These are phyloP conservation scores for Chelmon rostratus DNA, from an alignment of 2,797 vertebrate genomes.

Conservation along the genomic window DNA sequence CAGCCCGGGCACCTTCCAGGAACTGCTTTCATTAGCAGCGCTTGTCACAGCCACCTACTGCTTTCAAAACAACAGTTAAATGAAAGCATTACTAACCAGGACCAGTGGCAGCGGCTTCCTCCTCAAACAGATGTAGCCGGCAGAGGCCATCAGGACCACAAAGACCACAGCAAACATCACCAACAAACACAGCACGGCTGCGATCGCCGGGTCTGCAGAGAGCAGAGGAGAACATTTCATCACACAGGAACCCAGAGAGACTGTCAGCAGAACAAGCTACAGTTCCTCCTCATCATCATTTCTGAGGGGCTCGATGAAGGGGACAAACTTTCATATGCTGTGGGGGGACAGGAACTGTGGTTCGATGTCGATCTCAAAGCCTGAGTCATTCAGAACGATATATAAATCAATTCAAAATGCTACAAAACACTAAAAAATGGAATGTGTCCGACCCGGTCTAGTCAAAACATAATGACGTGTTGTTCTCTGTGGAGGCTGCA, in stretches of 20 bases:
- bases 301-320: too few relatives aligned
- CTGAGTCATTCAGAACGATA: too few relatives aligned
- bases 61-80: background rate
- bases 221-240: background rate
- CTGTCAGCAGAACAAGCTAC: too few relatives aligned
- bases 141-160: background rate
- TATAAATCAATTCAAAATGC: too few relatives aligned
- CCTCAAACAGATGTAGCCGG: conserved; percentile 48
- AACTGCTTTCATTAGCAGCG: background rate
- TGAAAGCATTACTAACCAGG: conserved; percentile 60
- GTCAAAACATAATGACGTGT: too few relatives aligned
- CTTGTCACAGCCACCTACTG: background rate
- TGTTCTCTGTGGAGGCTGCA: too few relatives aligned
- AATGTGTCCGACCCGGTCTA: too few relatives aligned
- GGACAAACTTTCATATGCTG: too few relatives aligned
- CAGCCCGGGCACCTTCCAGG: background rate
- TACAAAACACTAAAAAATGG: too few relatives aligned
- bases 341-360: too few relatives aligned
- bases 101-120: conserved; percentile 21
- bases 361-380: too few relatives aligned
- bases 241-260: background rate
- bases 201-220: conserved; percentile 39
- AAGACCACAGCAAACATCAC: rapidly evolving
- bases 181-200: background rate
- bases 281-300: too few relatives aligned